These are phyloP conservation scores for Nebria salina DNA, from an alignment of 2,888 invertebrate genomes.

Conservation along the genomic window DNA sequence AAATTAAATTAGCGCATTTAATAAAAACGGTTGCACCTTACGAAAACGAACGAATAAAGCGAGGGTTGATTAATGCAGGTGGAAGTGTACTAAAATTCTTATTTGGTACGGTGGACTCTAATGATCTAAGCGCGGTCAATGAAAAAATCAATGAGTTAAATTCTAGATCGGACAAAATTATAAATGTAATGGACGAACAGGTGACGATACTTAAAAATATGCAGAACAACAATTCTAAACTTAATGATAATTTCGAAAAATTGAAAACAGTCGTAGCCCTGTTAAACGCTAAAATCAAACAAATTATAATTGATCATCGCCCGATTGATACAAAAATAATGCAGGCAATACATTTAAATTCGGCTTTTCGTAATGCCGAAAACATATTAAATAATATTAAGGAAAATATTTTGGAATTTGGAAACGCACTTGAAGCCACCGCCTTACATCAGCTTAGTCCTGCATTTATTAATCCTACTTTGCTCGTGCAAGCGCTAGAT, in stretches of 20 bases:
- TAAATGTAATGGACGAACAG: constrained; percentile 27
- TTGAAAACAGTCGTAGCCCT: neutral
- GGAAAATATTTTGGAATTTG: constrained; percentile 27
- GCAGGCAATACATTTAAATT: neutral
- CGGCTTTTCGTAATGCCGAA: constrained; percentile 1
- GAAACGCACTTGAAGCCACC: constrained; percentile 28
- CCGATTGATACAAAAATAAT: too few species aligned
- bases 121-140: constrained; percentile 26
- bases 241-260: constrained; percentile 21
- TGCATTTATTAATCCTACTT: constrained; percentile 22
- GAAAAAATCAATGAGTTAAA: constrained; percentile 28
- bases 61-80: constrained; percentile 29
- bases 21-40: constrained; percentile 31
- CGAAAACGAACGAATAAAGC: constrained; percentile 9
- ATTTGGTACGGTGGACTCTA: constrained; percentile 32
- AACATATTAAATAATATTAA: constrained; percentile 27
- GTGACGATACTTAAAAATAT: constrained; percentile 27
- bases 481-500: constrained; percentile 10
- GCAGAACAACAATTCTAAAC: neutral
- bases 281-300: neutral
- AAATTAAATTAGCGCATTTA: constrained; percentile 21
- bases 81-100: constrained; percentile 30
- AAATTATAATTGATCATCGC: neutral
- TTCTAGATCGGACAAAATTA: neutral
- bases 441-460: constrained; percentile 31